A percentile compares a stretch with the other conserved stretches of the same genome.
Evolutionary conservation across 37 sponge, comb jelly and placozoan genomes (phyloP).

Genomic region (Halisarca cf. caerulea): DNA sequence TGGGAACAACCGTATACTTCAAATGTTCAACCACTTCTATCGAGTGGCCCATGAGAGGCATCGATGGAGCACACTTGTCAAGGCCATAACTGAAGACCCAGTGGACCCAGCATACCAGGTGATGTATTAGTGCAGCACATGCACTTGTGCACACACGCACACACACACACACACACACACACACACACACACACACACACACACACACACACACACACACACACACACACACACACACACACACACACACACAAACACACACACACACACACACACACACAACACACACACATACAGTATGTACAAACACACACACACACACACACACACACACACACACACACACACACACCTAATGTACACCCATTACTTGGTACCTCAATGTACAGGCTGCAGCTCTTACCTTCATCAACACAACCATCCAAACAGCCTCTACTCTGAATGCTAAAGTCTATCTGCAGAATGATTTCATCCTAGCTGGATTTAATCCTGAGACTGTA

Average conservation of each 20-base stretch:
- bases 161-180: no score
- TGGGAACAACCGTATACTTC: constrained; percentile 68
- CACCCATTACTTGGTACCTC: no score
- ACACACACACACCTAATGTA: neutral
- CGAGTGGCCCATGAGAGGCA: constrained; percentile 49
- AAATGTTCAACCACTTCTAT: constrained; percentile 67
- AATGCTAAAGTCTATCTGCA: constrained; percentile 80
- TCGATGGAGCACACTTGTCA: constrained; percentile 53
- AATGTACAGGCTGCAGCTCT: constrained; percentile 57
- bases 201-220: no score
- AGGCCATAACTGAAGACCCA: constrained; percentile 64
- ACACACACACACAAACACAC: neutral
- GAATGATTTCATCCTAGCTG: constrained; percentile 84
- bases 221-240: no score
- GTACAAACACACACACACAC: neutral
- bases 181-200: no score
- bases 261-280: constrained; percentile 25
- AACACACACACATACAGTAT: constrained; percentile 13
- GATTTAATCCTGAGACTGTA: constrained; percentile 59
- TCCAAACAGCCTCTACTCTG: constrained; percentile 60
- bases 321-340: neutral
- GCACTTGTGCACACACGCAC: no score
- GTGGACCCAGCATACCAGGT: constrained; percentile 76
- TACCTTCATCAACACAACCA: constrained; percentile 78
- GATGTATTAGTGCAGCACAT: neutral